Evolutionary conservation across 2,113 vertebrate species (phyloP).

Genomic region (pig (Sus scrofa)): DNA sequence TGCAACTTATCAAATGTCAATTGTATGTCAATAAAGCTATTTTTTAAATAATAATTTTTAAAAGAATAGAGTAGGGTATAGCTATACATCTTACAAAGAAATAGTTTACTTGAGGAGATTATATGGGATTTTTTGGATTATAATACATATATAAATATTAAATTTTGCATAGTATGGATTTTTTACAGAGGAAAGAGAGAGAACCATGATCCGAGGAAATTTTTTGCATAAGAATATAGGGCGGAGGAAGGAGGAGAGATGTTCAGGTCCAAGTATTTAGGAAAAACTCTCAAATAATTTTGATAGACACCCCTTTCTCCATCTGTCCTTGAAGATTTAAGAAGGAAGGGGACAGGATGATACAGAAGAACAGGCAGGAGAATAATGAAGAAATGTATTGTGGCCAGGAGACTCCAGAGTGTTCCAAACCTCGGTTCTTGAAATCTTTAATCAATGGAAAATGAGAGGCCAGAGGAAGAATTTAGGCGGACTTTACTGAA

Average conservation of each 20-base stretch:
- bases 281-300: neutral
- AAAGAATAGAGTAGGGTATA: neutral
- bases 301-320: neutral
- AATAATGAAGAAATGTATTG: neutral
- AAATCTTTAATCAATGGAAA: neutral
- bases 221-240: constrained; percentile 17
- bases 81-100: neutral
- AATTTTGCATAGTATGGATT: neutral
- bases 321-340: neutral
- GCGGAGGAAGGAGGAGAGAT: neutral
- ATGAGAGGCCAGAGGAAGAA: neutral
- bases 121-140: neutral
- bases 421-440: neutral
- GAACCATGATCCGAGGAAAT: neutral
- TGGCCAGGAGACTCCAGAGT: neutral
- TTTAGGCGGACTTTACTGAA: neutral
- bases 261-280: neutral
- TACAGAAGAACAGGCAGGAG: neutral
- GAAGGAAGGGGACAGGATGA: neutral
- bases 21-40: constrained; percentile 29
- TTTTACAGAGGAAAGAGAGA: neutral
- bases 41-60: neutral
- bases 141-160: constrained; percentile 20
- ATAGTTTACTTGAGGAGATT: constrained; percentile 3
- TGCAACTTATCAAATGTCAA: neutral